These are phyloP conservation scores for Alloplasta piceator DNA, from an alignment of 2,888 invertebrate genomes.

Conservation along the genomic window DNA sequence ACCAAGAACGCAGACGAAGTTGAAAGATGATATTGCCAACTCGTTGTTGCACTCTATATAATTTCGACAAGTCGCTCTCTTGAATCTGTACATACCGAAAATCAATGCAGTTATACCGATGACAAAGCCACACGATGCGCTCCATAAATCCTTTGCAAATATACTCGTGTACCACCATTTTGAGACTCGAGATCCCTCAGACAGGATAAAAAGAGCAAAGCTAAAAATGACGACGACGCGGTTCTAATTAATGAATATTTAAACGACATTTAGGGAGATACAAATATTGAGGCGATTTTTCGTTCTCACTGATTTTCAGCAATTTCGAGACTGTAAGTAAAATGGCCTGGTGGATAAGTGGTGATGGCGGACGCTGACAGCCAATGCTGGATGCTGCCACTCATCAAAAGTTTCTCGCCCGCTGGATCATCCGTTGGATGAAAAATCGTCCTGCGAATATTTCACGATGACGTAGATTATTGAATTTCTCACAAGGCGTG, in stretches of 20 bases:
- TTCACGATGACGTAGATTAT: background rate
- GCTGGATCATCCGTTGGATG: conserved; percentile 55
- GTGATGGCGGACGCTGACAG: conserved; percentile 69
- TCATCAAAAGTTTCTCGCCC: conserved; percentile 64
- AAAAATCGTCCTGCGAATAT: conserved; percentile 72
- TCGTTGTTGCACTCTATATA: conserved; percentile 68
- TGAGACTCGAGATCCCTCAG: conserved; percentile 70
- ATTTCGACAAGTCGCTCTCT: conserved; percentile 60
- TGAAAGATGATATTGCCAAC: conserved; percentile 69
- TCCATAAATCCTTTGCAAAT: conserved; percentile 71
- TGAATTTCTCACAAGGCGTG: too few species aligned
- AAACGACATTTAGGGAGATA: background rate
- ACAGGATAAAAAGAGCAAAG: conserved; percentile 72
- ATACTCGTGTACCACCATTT: conserved; percentile 74
- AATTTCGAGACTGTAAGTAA: conserved; percentile 68
- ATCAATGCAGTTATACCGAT: conserved; percentile 64
- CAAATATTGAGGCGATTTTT: background rate
- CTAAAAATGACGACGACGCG: conserved; percentile 59
- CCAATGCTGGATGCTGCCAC: conserved; percentile 71
- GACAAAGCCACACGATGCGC: conserved; percentile 64
- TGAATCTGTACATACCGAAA: conserved; percentile 66
- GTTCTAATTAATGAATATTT: background rate
- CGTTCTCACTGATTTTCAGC: conserved; percentile 63
- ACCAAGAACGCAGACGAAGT: conserved; percentile 71
- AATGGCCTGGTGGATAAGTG: conserved; percentile 68